Conservation (phyloP, 2,888 invertebrate species). For the Idaea biselata region DNA sequence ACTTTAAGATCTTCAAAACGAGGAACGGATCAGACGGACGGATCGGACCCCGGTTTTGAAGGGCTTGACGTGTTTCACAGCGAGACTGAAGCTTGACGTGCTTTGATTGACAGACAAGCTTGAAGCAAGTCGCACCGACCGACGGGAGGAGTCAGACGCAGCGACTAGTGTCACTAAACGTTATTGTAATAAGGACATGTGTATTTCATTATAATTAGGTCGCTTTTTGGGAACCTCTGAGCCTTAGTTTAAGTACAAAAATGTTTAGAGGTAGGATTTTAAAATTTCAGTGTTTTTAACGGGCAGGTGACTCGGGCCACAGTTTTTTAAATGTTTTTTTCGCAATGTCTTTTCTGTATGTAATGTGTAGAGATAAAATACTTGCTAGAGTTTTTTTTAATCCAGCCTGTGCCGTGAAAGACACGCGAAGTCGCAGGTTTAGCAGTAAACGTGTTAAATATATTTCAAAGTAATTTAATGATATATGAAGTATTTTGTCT, state of each 20-base stretch:
- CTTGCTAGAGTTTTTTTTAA: not conserved
- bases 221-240: not conserved
- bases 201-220: not conserved
- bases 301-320: not conserved
- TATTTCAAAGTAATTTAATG: not conserved
- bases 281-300: not conserved
- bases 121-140: too few relatives aligned
- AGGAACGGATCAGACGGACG: slow-evolving; percentile 2
- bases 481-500: not conserved
- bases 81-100: slow-evolving; percentile 16
- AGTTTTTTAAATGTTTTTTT: not conserved
- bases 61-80: slow-evolving; percentile 2
- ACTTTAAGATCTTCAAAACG: slow-evolving; percentile 1
- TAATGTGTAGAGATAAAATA: not conserved
- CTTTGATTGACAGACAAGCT: slow-evolving; percentile 25
- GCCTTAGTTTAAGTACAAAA: not conserved
- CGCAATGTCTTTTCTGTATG: not conserved
- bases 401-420: not conserved
- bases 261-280: not conserved
- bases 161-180: not conserved
- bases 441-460: too few relatives aligned
- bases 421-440: too few relatives aligned
- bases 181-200: not conserved
- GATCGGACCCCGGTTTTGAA: slow-evolving; percentile 1
- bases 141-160: too few relatives aligned